These are phyloP conservation scores for Plagiodera versicolora DNA, from an alignment of 2,888 invertebrate genomes.

Conservation along the genomic window DNA sequence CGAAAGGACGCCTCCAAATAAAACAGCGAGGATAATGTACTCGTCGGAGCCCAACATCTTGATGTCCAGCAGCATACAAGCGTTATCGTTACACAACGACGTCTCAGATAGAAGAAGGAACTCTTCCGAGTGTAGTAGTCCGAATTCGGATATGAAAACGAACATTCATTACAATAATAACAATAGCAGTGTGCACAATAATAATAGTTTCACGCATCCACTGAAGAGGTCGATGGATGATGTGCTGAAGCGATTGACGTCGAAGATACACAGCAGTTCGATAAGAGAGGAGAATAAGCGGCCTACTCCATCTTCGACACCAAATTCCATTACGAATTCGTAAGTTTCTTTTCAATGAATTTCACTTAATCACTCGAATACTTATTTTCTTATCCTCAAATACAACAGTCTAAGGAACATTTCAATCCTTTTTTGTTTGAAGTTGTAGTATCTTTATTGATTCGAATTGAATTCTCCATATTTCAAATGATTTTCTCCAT, in stretches of 20 bases:
- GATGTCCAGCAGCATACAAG: slow-evolving; percentile 48
- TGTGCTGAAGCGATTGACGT: slow-evolving; percentile 80
- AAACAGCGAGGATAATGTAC: slow-evolving; percentile 52
- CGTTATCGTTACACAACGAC: slow-evolving; percentile 61
- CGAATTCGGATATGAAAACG: slow-evolving; percentile 68
- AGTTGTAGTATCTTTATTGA: too few relatives aligned
- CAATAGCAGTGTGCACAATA: slow-evolving; percentile 67
- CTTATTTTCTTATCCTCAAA: too few relatives aligned
- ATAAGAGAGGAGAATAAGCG: slow-evolving; percentile 69
- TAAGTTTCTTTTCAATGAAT: slow-evolving; percentile 43
- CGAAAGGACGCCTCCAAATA: slow-evolving; percentile 52
- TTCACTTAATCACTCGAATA: too few relatives aligned
- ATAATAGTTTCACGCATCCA: slow-evolving; percentile 62
- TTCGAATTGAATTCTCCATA: too few relatives aligned
- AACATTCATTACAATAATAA: slow-evolving; percentile 59
- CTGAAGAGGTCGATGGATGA: slow-evolving; percentile 88
- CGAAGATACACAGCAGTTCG: slow-evolving; percentile 80
- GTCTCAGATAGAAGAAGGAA: slow-evolving; percentile 55
- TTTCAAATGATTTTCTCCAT: too few relatives aligned
- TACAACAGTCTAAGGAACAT: too few relatives aligned
- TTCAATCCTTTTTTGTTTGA: too few relatives aligned
- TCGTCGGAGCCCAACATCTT: slow-evolving; percentile 42
- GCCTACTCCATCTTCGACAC: slow-evolving; percentile 70
- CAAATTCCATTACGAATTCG: slow-evolving; percentile 55
- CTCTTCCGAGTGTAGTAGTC: slow-evolving; percentile 75